Base-by-base conservation (phyloP, 2,797 vertebrate genomes). In the Phaenicophaeus curvirostris region DNA sequence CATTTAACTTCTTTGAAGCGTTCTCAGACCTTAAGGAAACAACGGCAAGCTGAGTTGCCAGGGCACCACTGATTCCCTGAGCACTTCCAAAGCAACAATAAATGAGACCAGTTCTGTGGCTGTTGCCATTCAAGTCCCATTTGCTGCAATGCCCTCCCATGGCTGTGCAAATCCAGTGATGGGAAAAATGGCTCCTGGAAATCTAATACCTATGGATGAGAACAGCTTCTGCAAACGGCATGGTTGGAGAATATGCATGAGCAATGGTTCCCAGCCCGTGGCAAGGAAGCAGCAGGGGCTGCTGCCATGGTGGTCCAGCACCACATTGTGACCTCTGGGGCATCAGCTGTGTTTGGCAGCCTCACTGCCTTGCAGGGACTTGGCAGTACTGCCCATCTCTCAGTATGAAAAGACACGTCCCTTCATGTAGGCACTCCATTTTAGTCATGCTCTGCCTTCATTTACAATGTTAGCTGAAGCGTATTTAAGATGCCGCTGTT, bases 141-240 rank as follows among this genome's bases (percentile, higher is more conserved):
- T 69, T 42, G 39, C 18, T 73, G 59, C 31, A 41, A n/a, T 13
- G 14, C 0, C 15, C 11, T 39, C 11, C 13, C 15, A 21, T 0
- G 4, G 24, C 24, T 1, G 0, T 27, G 19, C 20, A 76, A 66
- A 37, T 37, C 57, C 37, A 20, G 0, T 7, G 11, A 33, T 24
- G 33, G 33, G 27, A 42, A 91, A 76, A 41, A 10, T 35, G 33
- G 31, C 12, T 19, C 33, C 1, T 3, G 48, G 53, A 84, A 13
- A 0, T 0, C 11, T 1, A 2, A 19, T 24, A 5, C 2, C 8
- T 4, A 24, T 0, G 3, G 24, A 5, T 9, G 15, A 69, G 28
- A n/a, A 30, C 31, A 87, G 41, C 21, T 41, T 33, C 13, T 46
- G 46, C 59, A 82, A 31, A 12, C 13, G 5, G 19, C 15, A 4